Percentiles rank a stretch among this genome's conserved stretches.
Evolutionary conservation across 2,113 vertebrate genomes (phyloP).

Genomic region (Cavia aperea): DNA sequence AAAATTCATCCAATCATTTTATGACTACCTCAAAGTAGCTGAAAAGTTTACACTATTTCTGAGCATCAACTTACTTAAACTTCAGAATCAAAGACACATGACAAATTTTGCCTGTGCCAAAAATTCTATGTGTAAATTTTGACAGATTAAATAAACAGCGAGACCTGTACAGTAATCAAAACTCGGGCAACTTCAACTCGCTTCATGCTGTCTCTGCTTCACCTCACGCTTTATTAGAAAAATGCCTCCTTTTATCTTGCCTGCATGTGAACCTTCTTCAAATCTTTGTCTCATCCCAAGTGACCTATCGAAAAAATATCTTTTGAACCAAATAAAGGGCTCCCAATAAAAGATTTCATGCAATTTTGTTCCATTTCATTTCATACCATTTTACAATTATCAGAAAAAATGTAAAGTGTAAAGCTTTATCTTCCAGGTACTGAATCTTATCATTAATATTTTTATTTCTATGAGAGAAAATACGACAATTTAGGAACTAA

Average conservation of each 20-base stretch:
- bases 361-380: not conserved
- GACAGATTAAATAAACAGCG: not conserved
- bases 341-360: not conserved
- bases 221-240: not conserved
- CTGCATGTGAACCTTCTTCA: not conserved
- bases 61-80: constrained; percentile 8
- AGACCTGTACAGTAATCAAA: not conserved
- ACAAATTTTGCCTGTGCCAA: not conserved
- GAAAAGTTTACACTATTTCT: not conserved
- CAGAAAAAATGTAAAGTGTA: not conserved
- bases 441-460: not conserved
- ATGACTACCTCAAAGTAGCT: not conserved
- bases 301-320: constrained; percentile 15
- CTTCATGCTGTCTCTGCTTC: not conserved
- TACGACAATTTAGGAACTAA: not conserved
- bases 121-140: constrained; percentile 8
- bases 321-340: not conserved
- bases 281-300: not conserved
- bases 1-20: not conserved
- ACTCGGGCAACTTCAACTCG: not conserved
- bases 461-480: not conserved
- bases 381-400: constrained; percentile 15
- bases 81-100: not conserved
- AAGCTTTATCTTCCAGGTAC: not conserved
- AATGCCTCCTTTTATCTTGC: not conserved